A percentile compares a stretch with the other conserved stretches of the same genome.
Evolutionary conservation across 2,888 invertebrate species (phyloP).

Genomic region (Sphaeridia pumilis): DNA sequence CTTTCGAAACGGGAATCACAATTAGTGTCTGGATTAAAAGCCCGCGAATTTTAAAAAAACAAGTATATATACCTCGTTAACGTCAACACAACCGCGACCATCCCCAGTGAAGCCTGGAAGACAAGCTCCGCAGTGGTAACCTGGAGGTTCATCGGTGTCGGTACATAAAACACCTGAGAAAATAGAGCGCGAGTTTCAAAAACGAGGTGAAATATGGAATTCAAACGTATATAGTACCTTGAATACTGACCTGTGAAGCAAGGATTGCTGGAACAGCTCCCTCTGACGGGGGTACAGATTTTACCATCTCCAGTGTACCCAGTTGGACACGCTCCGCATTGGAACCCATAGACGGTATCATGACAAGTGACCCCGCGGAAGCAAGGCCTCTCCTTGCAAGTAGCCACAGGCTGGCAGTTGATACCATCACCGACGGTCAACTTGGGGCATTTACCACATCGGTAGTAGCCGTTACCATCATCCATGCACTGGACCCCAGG

Average conservation of each 20-base stretch:
- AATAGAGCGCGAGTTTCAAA: not conserved
- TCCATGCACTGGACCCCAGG: slow-evolving; percentile 9
- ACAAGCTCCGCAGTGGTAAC: slow-evolving; percentile 10
- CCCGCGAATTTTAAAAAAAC: not conserved
- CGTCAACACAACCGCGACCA: slow-evolving; percentile 61
- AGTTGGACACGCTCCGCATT: slow-evolving; percentile 7
- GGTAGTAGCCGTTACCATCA: slow-evolving; percentile 6
- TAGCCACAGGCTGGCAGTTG: slow-evolving; percentile 8
- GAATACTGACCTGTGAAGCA: slow-evolving; percentile 10
- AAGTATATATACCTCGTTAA: slow-evolving; percentile 44
- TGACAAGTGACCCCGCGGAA: slow-evolving; percentile 9
- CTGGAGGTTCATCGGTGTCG: slow-evolving; percentile 10
- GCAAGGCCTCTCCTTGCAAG: slow-evolving; percentile 7
- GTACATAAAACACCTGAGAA: slow-evolving; percentile 10
- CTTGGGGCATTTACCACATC: slow-evolving; percentile 5
- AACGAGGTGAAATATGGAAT: too few species aligned
- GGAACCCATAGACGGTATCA: slow-evolving; percentile 6
- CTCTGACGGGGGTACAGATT: slow-evolving; percentile 6
- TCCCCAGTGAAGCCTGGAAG: slow-evolving; percentile 60
- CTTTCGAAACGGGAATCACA: not conserved
- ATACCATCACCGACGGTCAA: slow-evolving; percentile 8
- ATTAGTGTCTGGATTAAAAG: not conserved
- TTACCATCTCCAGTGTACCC: slow-evolving; percentile 12
- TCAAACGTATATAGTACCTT: too few species aligned
- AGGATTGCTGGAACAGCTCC: slow-evolving; percentile 5